These are phyloP conservation scores for Thera obeliscata DNA, from an alignment of 2,888 invertebrate genomes.

Conservation along the genomic window DNA sequence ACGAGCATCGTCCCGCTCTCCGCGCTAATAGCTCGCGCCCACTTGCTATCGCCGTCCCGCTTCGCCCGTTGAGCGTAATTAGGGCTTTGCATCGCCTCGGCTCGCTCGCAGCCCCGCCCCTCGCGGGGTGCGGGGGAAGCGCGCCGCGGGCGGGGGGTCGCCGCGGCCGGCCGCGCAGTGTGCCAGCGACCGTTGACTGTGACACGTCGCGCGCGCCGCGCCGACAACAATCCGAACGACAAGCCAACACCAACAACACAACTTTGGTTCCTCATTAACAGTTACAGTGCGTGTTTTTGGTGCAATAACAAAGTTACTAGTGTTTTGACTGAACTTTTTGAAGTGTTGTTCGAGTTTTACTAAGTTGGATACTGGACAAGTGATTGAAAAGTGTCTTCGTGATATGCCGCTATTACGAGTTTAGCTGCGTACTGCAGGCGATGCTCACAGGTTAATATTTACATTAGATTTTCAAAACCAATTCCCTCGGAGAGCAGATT, in stretches of 20 bases:
- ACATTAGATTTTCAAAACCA: constrained; percentile 62
- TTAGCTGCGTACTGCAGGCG: constrained; percentile 82
- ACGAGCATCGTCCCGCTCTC: constrained; percentile 86
- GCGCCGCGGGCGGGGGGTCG: constrained; percentile 59
- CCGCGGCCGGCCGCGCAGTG: constrained; percentile 75
- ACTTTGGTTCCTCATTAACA: constrained; percentile 78
- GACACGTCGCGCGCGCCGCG: constrained; percentile 74
- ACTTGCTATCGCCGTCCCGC: constrained; percentile 81
- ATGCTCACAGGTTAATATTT: constrained; percentile 82
- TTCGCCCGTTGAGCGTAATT: constrained; percentile 81
- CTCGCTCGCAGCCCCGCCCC: constrained; percentile 75
- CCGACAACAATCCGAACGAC: constrained; percentile 67
- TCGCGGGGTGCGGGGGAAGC: constrained; percentile 57
- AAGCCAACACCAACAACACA: constrained; percentile 73
- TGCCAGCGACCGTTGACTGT: constrained; percentile 81
- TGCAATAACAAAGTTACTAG: constrained; percentile 70
- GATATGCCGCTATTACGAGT: constrained; percentile 78
- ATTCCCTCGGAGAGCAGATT: constrained; percentile 51
- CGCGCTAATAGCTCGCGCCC: constrained; percentile 87
- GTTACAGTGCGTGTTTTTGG: constrained; percentile 77
- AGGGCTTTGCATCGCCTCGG: constrained; percentile 82
- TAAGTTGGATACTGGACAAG: constrained; percentile 79
- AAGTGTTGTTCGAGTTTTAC: constrained; percentile 71
- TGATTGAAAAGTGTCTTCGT: constrained; percentile 79
- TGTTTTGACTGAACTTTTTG: constrained; percentile 73